Percentiles rank a stretch among this genome's conserved stretches.
Conservation (phyloP, 2,797 vertebrate genomes). For the Chrysocyon brachyurus region DNA sequence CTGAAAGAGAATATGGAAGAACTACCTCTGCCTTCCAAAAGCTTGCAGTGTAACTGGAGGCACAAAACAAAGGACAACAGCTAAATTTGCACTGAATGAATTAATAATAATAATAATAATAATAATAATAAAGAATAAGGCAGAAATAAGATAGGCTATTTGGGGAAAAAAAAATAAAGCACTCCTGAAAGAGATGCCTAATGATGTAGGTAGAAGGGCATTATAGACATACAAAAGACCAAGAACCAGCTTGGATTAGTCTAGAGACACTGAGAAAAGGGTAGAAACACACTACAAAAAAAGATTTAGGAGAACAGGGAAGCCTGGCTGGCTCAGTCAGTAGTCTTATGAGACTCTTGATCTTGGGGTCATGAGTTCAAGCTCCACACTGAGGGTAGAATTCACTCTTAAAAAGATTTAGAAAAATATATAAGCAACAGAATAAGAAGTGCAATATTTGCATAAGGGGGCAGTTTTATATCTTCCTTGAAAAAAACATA, state of each 20-base stretch:
- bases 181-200: background rate
- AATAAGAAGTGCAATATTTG: slow-evolving; percentile 6
- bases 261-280: background rate
- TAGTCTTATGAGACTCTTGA: background rate
- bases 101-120: background rate
- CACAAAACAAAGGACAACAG: slow-evolving; percentile 55
- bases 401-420: background rate
- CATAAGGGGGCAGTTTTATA: background rate
- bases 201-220: background rate
- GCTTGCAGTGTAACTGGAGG: slow-evolving; percentile 8
- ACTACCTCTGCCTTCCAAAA: slow-evolving; percentile 62
- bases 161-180: slow-evolving; percentile 15
- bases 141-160: slow-evolving; percentile 11
- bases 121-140: slow-evolving; percentile 48
- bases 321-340: background rate
- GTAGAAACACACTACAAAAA: slow-evolving; percentile 28
- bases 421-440: slow-evolving; percentile 28
- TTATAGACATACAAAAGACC: slow-evolving; percentile 41
- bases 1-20: slow-evolving; percentile 27
- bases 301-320: background rate
- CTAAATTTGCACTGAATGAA: background rate
- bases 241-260: slow-evolving; percentile 19
- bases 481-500: background rate
- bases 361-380: background rate
- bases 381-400: background rate